Evolutionary conservation across 2,888 invertebrate species (phyloP), one percentile per base, ranked within the genome.

Genomic region (Athalia cordata): DNA sequence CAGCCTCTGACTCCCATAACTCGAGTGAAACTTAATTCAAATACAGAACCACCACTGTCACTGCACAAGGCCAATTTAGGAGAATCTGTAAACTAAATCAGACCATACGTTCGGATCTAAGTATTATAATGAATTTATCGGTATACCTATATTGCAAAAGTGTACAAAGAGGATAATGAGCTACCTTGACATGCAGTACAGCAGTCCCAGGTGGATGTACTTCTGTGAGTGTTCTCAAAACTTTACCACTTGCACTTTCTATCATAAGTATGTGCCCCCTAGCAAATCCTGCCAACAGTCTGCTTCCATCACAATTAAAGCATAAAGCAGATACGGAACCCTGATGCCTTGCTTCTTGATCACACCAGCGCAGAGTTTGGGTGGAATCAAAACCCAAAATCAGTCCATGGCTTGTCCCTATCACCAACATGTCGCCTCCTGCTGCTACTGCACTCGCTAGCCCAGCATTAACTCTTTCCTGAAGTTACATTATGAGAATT

Each of bases 41-140:
- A 99, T 1, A 99, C 98, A 0, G 98, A 99, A 0, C 99, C 99
- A 3, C 98, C 97, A 67, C 96, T 96, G 87, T 99, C 99, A 29
- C 97, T 95, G 84, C 95, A 95, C 50, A 97, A 91, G 0, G 96
- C 97, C 79, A 96, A 89, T 47, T 94, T 94, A 5, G 94, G 93
- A 81, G 93, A 93, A 86, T 95, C 95, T 81, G 96, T 95, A 86
- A 94, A 95, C 93, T 94, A 85, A 13, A 85, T 81, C 78, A 75
- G 80, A 82, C 89, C n/a, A 59, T 4, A 61, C 1, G 29, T 29
- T 29, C 29, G 29, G 29, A 29, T 29, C 29, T 29, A 29, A 29
- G 2, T 29, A 29, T 29, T 29, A 29, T 29, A 2, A 29, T 29
- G 29, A 29, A 29, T 29, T 29, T 29, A 2, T 29, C 29, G 29